Base-by-base conservation (phyloP, 2,797 vertebrate genomes). In the Danio tinwini region DNA sequence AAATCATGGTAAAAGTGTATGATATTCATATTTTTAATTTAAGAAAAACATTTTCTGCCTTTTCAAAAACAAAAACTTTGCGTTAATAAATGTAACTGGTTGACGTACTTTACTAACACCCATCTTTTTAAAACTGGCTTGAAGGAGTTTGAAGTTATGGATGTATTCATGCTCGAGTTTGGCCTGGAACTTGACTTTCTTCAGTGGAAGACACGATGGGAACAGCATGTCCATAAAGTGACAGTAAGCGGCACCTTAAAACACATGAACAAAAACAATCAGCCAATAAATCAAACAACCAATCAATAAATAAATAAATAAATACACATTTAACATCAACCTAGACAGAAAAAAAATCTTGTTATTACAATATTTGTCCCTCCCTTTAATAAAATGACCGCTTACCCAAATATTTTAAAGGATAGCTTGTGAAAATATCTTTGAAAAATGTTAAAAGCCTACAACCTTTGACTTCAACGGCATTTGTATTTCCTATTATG, bases 181-280 rank as follows among this genome's bases (percentile, higher is more conserved):
- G 67, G 95, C 95, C 86, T 94, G 93, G 85, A 96, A 96, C 86
- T 96, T 96, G 78, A 96, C 95, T 91, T 95, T 96, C 92, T 96
- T 96, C 87, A 96, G 89, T 0, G 93, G 92, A 86, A 96, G 89
- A 61, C 93, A 94, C 49, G 94, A 94, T 6, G 94, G 94, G 81
- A 96, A 96, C 68, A 96, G 90, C 95, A 96, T 95, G 84, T 96
- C 95, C 95, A 96, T 95, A 77, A 96, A 96, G 82, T 96, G 95
- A 82, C 95, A 96, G 85, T 95, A 96, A 0, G 93, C 93, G 76
- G 92, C 93, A 85, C 95, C 95, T 96, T 88, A 39, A 67, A 74
- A 79, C 49, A 81, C 13, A 53, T 52, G 11, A 79, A 13, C 17
- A 52, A 9, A 59, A 49, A 73, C 29, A 52, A 37, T 50, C 65